Percentiles rank a stretch among this genome's conserved stretches.
These are phyloP conservation scores for Cyanoramphus novaezelandiae DNA, from an alignment of 2,113 vertebrate genomes.

Conservation along the genomic window DNA sequence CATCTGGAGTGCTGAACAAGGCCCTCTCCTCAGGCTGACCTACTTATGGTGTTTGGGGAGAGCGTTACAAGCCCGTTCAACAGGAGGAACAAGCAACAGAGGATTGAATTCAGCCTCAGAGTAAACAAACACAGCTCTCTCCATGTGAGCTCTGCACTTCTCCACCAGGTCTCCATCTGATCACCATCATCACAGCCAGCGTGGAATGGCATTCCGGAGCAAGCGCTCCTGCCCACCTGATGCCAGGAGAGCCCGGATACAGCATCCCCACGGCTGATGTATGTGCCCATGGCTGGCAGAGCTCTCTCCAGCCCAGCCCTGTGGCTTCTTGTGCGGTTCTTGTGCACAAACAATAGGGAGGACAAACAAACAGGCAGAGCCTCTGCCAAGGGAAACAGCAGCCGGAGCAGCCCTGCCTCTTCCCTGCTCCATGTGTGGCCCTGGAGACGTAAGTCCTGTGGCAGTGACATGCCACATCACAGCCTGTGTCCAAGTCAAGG, in stretches of 20 bases:
- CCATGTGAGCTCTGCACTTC: neutral
- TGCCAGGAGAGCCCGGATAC: neutral
- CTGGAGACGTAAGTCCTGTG: accelerated
- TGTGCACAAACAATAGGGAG: neutral
- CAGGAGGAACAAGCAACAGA: slow-evolving; percentile 1
- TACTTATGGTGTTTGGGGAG: neutral
- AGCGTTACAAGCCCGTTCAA: neutral
- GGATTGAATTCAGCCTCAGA: neutral
- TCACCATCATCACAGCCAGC: accelerated
- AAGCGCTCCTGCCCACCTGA: neutral
- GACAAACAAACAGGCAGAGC: neutral
- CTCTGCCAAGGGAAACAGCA: neutral
- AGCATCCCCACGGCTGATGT: accelerated
- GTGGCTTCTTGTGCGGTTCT: neutral
- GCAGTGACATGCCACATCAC: accelerated
- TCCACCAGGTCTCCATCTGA: neutral
- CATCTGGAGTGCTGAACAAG: neutral
- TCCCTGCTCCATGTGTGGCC: neutral
- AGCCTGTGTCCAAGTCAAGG: accelerated
- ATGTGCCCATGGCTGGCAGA: accelerated
- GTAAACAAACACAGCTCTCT: neutral
- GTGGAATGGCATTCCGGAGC: neutral
- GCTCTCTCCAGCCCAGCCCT: neutral
- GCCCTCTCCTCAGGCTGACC: slow-evolving; percentile 9
- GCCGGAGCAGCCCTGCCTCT: neutral